Base-by-base conservation (phyloP, 1,140 invertebrate species). In the Brachionus rubens region DNA sequence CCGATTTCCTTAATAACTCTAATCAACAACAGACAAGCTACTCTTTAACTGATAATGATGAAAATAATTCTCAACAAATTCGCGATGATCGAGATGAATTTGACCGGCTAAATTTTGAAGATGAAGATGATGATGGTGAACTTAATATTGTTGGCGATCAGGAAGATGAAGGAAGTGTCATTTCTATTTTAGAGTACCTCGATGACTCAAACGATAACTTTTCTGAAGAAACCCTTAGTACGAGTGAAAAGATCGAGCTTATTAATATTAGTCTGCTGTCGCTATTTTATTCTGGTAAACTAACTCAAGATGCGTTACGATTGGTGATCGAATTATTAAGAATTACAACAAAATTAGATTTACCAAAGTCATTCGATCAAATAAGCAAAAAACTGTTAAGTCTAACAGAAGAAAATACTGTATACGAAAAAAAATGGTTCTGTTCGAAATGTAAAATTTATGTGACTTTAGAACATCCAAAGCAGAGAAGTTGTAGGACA, bases 11-110 rank as follows among this genome's bases (percentile, higher is more conserved):
- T 52, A 10, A 52, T 21, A 1, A 26, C 21, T 9, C 7, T 7
- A 26, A 52, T 52, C 50, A 52, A 30, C 10, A 52, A n/a, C n/a
- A n/a, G n/a, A n/a, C n/a, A n/a, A n/a, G n/a, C n/a, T 52, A 48
- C 47, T 48, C 7, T 21, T 19, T n/a, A n/a, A 50, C 47, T 10
- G 19, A 24, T 24, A 52, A 52, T 52, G 10, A 24, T 52, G 3
- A 26, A 16, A 52, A 24, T 14, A 24, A 26, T 9, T 26, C 4
- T 6, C 50, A 9, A 26, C 50, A 52, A 52, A 24, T 24, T 10
- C 10, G 24, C 50, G 50, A 52, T 52, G 28, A 52, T 52, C n/a
- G n/a, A n/a, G n/a, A n/a, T n/a, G n/a, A n/a, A n/a, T n/a, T n/a
- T n/a, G n/a, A n/a, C n/a, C n/a, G n/a, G n/a, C n/a, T n/a, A n/a